A percentile compares a stretch with the other conserved stretches of the same genome.
Conservation (phyloP, 2,113 vertebrate species). For the Athene noctua region DNA sequence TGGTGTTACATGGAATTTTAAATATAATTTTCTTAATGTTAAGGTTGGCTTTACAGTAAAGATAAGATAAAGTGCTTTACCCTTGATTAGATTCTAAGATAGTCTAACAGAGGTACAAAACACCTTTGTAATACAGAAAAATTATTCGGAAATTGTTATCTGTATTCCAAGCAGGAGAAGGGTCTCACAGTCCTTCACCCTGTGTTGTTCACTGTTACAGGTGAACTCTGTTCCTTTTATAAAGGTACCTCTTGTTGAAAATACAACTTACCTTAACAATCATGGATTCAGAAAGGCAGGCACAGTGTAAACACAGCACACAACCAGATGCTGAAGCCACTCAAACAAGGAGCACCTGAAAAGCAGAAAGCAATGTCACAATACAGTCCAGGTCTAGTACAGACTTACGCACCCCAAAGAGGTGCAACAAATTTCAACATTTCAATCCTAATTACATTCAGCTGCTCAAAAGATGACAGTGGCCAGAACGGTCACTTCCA, state of each 20-base stretch:
- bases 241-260: neutral
- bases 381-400: neutral
- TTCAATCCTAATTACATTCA: neutral
- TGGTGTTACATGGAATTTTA: neutral
- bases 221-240: neutral
- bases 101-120: neutral
- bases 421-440: neutral
- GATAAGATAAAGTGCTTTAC: conserved; percentile 10
- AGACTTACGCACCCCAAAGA: neutral
- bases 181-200: neutral
- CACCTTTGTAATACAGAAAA: neutral
- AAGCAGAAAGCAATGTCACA: neutral
- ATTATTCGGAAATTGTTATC: neutral
- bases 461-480: neutral
- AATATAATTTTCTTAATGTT: neutral
- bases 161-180: neutral
- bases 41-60: neutral
- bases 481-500: neutral
- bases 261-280: neutral
- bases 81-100: neutral
- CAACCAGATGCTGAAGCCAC: neutral
- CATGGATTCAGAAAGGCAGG: neutral
- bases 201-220: neutral
- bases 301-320: neutral
- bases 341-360: conserved; percentile 28